A percentile compares a stretch with the other conserved stretches of the same genome.
These are phyloP conservation scores for Drosophila stalkeri DNA, from an alignment of 2,888 invertebrate species.

Conservation along the genomic window DNA sequence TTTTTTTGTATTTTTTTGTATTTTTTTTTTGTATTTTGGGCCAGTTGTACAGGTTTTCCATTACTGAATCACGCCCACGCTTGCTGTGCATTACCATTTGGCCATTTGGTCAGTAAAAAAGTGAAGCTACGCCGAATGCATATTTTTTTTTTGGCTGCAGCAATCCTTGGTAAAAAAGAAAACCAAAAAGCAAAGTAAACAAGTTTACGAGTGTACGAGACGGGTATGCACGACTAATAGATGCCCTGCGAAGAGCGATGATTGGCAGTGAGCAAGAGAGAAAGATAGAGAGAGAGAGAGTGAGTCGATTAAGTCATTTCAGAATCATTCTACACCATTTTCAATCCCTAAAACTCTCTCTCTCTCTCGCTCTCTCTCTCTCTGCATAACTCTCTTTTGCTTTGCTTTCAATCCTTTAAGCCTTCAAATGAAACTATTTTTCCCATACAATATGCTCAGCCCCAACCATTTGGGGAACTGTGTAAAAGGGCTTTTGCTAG, in stretches of 20 bases:
- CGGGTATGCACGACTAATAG: background rate
- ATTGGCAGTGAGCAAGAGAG: background rate
- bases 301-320: too few relatives aligned
- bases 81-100: slow-evolving; percentile 3
- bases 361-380: too few relatives aligned
- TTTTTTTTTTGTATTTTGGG: background rate
- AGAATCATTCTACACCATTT: background rate
- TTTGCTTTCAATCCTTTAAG: background rate
- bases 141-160: slow-evolving; percentile 10
- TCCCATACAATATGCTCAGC: background rate
- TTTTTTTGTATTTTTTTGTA: background rate
- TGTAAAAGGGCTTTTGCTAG: background rate
- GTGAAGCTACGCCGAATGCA: background rate
- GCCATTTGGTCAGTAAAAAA: background rate
- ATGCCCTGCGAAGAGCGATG: background rate
- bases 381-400: background rate
- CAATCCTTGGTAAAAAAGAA: background rate
- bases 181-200: background rate
- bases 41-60: slow-evolving; percentile 37
- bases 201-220: background rate
- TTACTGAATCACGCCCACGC: slow-evolving; percentile 19
- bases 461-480: background rate
- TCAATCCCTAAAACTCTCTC: background rate
- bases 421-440: background rate
- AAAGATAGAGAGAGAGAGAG: too few relatives aligned